Evolutionary conservation across 2,797 vertebrate genomes (phyloP).

Genomic region (Acipenser oxyrinchus): DNA sequence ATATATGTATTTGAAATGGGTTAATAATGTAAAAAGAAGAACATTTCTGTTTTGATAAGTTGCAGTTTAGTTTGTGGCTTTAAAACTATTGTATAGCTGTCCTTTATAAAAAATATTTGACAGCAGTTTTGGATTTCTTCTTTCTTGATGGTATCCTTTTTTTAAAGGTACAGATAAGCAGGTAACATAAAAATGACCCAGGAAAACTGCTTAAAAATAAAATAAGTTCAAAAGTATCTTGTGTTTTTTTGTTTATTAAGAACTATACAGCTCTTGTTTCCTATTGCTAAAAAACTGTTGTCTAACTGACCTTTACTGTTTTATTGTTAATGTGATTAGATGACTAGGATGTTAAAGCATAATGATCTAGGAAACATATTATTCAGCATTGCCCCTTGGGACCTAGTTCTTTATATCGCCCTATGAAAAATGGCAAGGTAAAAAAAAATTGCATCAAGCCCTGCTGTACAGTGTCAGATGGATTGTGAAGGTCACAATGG

Average conservation of each 20-base stretch:
- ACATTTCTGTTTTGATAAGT: too few species aligned
- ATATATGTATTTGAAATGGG: too few species aligned
- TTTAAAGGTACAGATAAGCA: too few species aligned
- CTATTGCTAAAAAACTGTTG: not conserved
- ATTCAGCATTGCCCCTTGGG: slow-evolving; percentile 31
- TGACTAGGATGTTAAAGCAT: slow-evolving; percentile 13
- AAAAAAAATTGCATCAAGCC: slow-evolving; percentile 28
- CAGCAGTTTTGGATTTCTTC: too few species aligned
- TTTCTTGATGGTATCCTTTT: too few species aligned
- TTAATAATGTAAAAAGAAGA: too few species aligned
- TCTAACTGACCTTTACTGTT: slow-evolving; percentile 6
- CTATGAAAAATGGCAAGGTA: slow-evolving; percentile 40
- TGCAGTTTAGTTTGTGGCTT: too few species aligned
- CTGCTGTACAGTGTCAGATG: slow-evolving; percentile 21
- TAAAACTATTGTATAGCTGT: too few species aligned
- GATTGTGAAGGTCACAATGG: slow-evolving; percentile 37
- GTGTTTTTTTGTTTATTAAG: too few species aligned
- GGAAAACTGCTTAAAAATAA: too few species aligned
- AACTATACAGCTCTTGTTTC: not conserved
- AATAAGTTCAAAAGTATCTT: too few species aligned
- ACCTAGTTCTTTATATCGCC: slow-evolving; percentile 32
- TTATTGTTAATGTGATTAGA: slow-evolving; percentile 1
- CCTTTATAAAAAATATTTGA: not conserved
- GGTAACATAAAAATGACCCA: too few species aligned
- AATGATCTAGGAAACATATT: slow-evolving; percentile 29